Percentiles rank a stretch among this genome's conserved stretches.
phyloP scores from a whole-genome alignment of 2,888 invertebrate species.

The Rotaria sp. region DNA sequence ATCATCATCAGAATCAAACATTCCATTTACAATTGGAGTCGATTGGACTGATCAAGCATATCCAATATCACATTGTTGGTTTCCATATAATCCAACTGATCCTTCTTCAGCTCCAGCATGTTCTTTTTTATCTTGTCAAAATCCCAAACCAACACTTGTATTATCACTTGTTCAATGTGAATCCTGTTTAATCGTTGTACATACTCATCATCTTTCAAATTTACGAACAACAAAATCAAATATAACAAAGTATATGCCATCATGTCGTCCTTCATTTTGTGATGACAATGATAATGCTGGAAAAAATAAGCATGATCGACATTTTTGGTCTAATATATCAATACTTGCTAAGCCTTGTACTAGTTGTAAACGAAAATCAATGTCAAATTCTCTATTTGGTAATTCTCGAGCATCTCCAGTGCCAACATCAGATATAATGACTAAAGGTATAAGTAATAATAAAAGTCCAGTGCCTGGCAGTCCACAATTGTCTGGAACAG shows the following conservation, averaged over 20 bases:
- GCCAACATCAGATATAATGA: neutral
- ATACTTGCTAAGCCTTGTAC: neutral
- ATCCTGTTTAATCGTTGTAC: neutral
- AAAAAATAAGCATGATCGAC: neutral
- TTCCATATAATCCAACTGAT: neutral
- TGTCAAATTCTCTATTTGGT: neutral
- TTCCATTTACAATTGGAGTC: neutral
- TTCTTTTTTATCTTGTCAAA: neutral
- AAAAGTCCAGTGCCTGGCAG: neutral
- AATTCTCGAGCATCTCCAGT: neutral
- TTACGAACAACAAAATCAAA: neutral
- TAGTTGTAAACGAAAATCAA: constrained; percentile 8
- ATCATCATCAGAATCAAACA: neutral
- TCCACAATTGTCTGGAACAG: neutral
- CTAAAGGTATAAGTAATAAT: neutral
- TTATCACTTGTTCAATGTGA: neutral
- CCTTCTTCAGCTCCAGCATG: neutral
- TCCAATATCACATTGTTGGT: neutral
- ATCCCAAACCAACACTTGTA: neutral
- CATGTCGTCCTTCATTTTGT: constrained; percentile 10
- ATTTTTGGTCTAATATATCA: neutral
- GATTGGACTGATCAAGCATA: neutral
- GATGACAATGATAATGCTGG: neutral
- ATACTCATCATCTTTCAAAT: neutral
- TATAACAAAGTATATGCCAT: neutral